phyloP scores from a whole-genome alignment of 1,140 invertebrate species.

The Globodera rostochiensis region DNA sequence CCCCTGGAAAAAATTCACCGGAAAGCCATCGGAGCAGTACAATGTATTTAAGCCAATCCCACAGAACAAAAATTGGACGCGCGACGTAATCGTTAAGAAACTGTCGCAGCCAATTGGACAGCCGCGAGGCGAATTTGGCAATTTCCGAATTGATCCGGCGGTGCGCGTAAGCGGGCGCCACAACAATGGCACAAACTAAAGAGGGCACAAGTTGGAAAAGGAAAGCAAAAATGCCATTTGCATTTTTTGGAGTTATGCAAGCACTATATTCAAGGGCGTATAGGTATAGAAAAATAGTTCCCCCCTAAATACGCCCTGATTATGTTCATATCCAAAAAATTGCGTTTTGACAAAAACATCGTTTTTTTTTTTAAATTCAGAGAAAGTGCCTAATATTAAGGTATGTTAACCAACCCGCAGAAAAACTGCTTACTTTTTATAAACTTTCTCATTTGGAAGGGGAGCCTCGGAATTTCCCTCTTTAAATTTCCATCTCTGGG shows the following conservation, averaged over 20 bases:
- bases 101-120: slow-evolving; percentile 31
- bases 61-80: slow-evolving; percentile 28
- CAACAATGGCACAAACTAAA: slow-evolving; percentile 34
- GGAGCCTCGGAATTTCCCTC: too few species aligned
- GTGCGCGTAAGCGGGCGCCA: slow-evolving; percentile 40
- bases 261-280: too few species aligned
- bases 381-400: too few species aligned
- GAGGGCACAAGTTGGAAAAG: not conserved
- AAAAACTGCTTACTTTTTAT: slow-evolving; percentile 1
- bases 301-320: not conserved
- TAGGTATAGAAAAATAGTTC: too few species aligned
- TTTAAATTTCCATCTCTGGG: too few species aligned
- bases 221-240: too few species aligned
- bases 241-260: too few species aligned
- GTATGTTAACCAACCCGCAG: too few species aligned
- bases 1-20: slow-evolving; percentile 1
- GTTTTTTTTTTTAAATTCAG: too few species aligned
- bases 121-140: not conserved
- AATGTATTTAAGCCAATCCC: slow-evolving; percentile 39
- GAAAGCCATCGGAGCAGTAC: slow-evolving; percentile 44
- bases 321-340: not conserved
- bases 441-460: too few species aligned
- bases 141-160: slow-evolving; percentile 46
- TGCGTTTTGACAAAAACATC: slow-evolving; percentile 1
- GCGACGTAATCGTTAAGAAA: slow-evolving; percentile 26